These are phyloP conservation scores for Pachyrhynchus sulphureomaculatus DNA, from an alignment of 1,140 invertebrate genomes.

Conservation along the genomic window DNA sequence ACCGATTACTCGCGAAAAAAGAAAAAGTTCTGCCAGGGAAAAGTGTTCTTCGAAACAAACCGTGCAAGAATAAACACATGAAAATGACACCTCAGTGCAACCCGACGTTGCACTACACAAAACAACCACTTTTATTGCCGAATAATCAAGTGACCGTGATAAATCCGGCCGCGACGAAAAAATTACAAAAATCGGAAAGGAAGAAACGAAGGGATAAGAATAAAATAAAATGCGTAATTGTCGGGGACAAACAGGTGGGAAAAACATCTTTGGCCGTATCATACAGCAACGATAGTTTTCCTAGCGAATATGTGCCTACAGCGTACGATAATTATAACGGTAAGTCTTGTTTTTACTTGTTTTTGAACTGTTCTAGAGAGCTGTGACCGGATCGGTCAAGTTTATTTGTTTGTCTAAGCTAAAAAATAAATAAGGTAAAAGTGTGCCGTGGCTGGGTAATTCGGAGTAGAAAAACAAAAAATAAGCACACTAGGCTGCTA, in stretches of 20 bases:
- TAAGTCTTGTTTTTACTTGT: slow-evolving; percentile 51
- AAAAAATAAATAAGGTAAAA: too few species aligned
- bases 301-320: slow-evolving; percentile 86
- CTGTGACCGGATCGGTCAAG: too few species aligned
- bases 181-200: slow-evolving; percentile 34
- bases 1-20: background rate
- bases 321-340: slow-evolving; percentile 88
- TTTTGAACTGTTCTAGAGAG: too few species aligned
- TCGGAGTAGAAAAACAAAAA: too few species aligned
- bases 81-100: slow-evolving; percentile 45
- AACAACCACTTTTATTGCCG: slow-evolving; percentile 43
- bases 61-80: background rate
- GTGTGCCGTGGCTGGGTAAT: too few species aligned
- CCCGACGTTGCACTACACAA: slow-evolving; percentile 42
- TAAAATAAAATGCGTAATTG: slow-evolving; percentile 84
- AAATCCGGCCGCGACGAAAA: slow-evolving; percentile 18
- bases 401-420: too few species aligned
- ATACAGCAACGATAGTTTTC: slow-evolving; percentile 91
- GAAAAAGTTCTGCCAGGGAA: background rate
- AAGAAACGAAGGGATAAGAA: slow-evolving; percentile 37
- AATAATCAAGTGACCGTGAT: slow-evolving; percentile 37
- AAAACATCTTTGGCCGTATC: slow-evolving; percentile 91
- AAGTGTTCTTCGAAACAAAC: background rate
- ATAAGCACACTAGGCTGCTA: too few species aligned
- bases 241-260: slow-evolving; percentile 88